A percentile compares a stretch with the other conserved stretches of the same genome.
Conservation (phyloP, 1,140 invertebrate genomes). For the Harpegnathos saltator region DNA sequence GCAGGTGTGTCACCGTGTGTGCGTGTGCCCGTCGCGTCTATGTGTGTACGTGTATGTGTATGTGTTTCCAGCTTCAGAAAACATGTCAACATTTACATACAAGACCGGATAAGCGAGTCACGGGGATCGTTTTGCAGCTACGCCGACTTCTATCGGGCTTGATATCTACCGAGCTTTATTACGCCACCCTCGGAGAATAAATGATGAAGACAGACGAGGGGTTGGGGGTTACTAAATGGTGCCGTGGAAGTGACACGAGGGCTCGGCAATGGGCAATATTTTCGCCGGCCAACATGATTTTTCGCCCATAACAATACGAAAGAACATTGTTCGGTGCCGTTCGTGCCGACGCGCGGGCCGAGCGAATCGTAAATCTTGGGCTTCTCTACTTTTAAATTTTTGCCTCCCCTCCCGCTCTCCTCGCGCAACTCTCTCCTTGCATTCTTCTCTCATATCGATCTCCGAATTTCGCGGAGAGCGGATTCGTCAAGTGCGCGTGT, state of each 20-base stretch:
- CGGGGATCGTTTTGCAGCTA: conserved; percentile 74
- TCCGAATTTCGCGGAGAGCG: conserved; percentile 1
- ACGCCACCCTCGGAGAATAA: conserved; percentile 72
- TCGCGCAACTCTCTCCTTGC: not conserved
- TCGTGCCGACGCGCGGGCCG: not conserved
- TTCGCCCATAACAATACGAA: conserved; percentile 11
- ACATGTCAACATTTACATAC: conserved; percentile 76
- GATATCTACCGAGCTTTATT: conserved; percentile 68
- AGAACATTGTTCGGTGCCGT: not conserved
- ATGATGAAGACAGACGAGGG: conserved; percentile 61
- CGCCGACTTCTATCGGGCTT: conserved; percentile 73
- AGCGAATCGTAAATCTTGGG: not conserved
- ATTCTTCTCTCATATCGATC: not conserved
- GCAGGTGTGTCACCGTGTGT: conserved; percentile 58
- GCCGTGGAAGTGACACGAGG: conserved; percentile 44
- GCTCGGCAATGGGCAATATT: conserved; percentile 49
- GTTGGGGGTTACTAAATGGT: conserved; percentile 51
- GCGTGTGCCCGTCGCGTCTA: conserved; percentile 31
- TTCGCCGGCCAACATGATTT: conserved; percentile 34
- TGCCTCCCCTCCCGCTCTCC: too few relatives aligned
- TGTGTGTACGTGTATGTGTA: conserved; percentile 44
- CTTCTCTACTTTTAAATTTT: conserved; percentile 11
- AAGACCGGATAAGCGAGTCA: conserved; percentile 74
- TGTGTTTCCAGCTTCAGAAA: conserved; percentile 67
- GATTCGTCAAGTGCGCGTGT: not conserved